Evolutionary conservation across 2,888 invertebrate species (phyloP), one percentile per base, ranked within the genome.

Genomic region (Cataglyphis albicans): DNA sequence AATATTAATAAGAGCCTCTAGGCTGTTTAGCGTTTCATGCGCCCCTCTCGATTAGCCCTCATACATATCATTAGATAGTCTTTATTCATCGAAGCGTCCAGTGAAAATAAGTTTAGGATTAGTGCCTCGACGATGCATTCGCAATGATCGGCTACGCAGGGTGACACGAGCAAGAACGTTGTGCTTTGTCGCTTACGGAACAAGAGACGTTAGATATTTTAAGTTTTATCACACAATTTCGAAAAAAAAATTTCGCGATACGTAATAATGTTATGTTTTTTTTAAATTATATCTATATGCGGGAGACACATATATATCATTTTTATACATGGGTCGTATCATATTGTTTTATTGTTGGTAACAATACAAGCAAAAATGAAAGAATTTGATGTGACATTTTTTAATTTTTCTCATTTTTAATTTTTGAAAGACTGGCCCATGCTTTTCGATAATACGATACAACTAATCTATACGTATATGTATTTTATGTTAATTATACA

Each of bases 1-100:
- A 41, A 67, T 35, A 52, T 73, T 76, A 29, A 48, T 74, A 81
- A 81, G 73, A 75, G 78, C 74, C 74, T 84, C 80, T 35, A 73
- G 72, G 84, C 76, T 78, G 68, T 52, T 65, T 64, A 63, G 80
- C 82, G 65, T 83, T 57, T 44, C 83, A 41, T 18, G 68, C 83
- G 68, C 29, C 61, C 81, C 63, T 84, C 74, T 73, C 82, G 63
- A 65, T 81, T 84, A 89, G 75, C 83, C 82, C 84, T 86, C 88
- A 44, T 25, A 88, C 87, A 89, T 89, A 88, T 89, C 89, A 89
- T 85, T 89, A 89, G 87, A 73, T 87, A 82, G 82, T 84, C 85
- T 70, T 76, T 80, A 81, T 44, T 82, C 67, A 81, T 82, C 75
- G 75, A 78, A 67, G 41, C 12, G 44, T 67, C 32, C 21, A 67